These are phyloP conservation scores for Nyleta sp. DNA, from an alignment of 2,888 invertebrate species.

Conservation along the genomic window DNA sequence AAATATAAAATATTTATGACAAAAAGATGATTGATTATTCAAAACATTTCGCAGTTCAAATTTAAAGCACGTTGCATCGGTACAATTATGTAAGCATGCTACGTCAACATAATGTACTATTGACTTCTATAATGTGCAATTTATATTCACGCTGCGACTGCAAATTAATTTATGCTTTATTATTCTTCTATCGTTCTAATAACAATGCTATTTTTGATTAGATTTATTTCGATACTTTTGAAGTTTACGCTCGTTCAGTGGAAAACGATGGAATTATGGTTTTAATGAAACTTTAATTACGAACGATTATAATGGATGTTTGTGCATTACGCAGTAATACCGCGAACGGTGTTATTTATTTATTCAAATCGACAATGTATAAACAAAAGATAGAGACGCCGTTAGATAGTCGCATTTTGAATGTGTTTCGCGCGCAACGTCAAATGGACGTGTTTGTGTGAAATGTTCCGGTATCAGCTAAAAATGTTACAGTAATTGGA, in stretches of 20 bases:
- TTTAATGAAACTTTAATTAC: conserved; percentile 21
- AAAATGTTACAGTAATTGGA: conserved; percentile 33
- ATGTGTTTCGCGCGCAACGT: neutral
- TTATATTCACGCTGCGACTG: conserved; percentile 41
- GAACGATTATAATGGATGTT: neutral
- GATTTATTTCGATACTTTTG: conserved; percentile 17
- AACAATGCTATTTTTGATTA: conserved; percentile 21
- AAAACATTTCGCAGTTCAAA: conserved; percentile 24
- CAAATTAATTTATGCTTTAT: conserved; percentile 50
- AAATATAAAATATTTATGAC: conserved; percentile 21
- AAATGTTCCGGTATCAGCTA: conserved; percentile 23
- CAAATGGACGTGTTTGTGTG: neutral
- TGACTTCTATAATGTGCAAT: conserved; percentile 42
- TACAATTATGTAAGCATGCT: conserved; percentile 48
- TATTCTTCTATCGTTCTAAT: conserved; percentile 27
- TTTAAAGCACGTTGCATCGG: conserved; percentile 38
- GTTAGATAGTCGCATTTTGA: neutral
- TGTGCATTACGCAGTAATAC: neutral
- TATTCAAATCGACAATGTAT: conserved; percentile 14
- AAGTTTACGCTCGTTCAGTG: neutral
- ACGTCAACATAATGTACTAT: conserved; percentile 39
- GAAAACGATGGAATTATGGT: conserved; percentile 7
- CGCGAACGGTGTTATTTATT: no score
- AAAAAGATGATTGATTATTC: conserved; percentile 36
- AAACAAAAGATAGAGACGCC: conserved; percentile 13